These are phyloP conservation scores for Protobothrops flavoviridis DNA, from an alignment of 2,113 vertebrate genomes.

Conservation along the genomic window DNA sequence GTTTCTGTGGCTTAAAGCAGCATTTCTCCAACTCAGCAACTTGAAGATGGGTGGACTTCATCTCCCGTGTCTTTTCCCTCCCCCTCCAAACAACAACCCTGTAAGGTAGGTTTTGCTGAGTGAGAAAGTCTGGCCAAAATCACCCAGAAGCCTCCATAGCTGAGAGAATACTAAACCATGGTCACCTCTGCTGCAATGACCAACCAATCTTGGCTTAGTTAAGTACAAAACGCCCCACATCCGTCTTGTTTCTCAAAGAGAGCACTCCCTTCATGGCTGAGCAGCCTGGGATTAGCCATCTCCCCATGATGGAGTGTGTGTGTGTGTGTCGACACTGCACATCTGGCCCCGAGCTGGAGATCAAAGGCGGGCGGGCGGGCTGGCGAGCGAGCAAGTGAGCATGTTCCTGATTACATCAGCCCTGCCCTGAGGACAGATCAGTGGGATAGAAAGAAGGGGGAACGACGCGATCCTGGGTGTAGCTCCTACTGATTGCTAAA, in stretches of 20 bases:
- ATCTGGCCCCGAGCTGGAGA: background rate
- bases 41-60: too few species aligned
- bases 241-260: background rate
- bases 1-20: background rate
- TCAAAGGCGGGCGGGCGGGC: background rate
- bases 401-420: background rate
- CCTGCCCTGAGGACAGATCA: background rate
- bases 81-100: background rate
- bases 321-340: background rate
- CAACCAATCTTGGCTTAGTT: background rate
- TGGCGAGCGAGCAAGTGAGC: background rate
- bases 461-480: background rate
- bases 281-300: background rate
- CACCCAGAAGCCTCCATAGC: background rate
- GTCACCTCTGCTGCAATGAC: background rate
- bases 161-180: background rate
- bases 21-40: background rate
- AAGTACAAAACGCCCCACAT: background rate
- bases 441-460: background rate
- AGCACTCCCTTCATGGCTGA: background rate
- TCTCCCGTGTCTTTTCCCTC: too few species aligned
- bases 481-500: background rate
- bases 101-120: background rate
- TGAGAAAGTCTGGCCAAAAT: background rate
- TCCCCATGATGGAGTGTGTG: background rate